These are phyloP conservation scores for Enoplosus armatus DNA, from an alignment of 2,797 vertebrate genomes.

Conservation along the genomic window DNA sequence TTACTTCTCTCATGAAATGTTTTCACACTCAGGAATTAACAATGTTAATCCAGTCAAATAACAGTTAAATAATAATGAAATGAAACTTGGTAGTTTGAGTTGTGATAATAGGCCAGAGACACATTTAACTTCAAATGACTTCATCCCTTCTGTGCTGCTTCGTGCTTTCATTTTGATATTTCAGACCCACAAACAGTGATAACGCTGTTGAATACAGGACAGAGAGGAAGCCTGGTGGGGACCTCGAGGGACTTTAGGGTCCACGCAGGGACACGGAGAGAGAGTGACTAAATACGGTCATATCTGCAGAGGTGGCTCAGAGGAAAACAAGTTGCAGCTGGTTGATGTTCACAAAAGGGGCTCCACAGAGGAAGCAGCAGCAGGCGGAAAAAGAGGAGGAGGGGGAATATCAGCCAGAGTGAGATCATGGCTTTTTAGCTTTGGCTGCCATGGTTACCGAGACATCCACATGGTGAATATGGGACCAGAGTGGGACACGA, in stretches of 20 bases:
- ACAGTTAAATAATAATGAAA: too few species aligned
- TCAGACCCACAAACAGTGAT: slow-evolving; percentile 40
- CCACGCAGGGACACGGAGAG: slow-evolving; percentile 26
- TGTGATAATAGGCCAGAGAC: neutral
- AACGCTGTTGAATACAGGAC: slow-evolving; percentile 21
- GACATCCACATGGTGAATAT: slow-evolving; percentile 39
- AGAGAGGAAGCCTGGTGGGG: slow-evolving; percentile 18
- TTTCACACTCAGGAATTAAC: neutral
- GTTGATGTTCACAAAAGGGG: slow-evolving; percentile 68
- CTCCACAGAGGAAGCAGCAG: slow-evolving; percentile 74
- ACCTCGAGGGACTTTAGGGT: slow-evolving; percentile 44
- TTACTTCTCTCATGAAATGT: neutral
- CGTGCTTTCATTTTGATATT: slow-evolving; percentile 17
- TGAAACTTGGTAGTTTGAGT: neutral
- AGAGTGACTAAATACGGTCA: slow-evolving; percentile 76
- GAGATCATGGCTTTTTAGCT: slow-evolving; percentile 77
- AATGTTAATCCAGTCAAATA: too few species aligned
- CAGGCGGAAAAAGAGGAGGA: slow-evolving; percentile 53
- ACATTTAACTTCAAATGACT: neutral
- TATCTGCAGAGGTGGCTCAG: slow-evolving; percentile 64
- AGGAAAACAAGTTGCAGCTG: slow-evolving; percentile 81
- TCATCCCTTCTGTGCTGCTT: slow-evolving; percentile 4
- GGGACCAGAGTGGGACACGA: slow-evolving; percentile 9
- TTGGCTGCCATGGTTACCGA: slow-evolving; percentile 62
- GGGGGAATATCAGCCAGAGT: slow-evolving; percentile 54